phyloP scores from a whole-genome alignment of 2,888 invertebrate species.

The Pachliopta kotzebuea region DNA sequence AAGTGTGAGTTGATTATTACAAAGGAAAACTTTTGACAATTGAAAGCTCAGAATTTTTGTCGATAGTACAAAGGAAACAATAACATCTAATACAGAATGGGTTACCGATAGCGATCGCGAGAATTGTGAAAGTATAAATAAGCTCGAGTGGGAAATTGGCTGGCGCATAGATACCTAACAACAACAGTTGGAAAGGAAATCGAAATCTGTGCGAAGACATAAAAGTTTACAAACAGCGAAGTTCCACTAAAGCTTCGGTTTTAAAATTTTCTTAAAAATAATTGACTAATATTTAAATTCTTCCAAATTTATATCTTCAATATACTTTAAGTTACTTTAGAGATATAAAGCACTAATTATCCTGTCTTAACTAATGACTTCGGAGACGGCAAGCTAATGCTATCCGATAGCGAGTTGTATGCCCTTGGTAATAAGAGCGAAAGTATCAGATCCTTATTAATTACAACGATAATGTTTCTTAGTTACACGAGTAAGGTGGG shows the following conservation, averaged over 20 bases:
- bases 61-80: slow-evolving; percentile 16
- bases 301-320: background rate
- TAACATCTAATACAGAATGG: slow-evolving; percentile 7
- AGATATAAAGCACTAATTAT: background rate
- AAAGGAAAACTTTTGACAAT: slow-evolving; percentile 2
- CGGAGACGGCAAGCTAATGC: background rate
- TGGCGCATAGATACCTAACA: slow-evolving; percentile 44
- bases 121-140: slow-evolving; percentile 51
- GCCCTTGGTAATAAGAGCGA: background rate
- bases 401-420: background rate
- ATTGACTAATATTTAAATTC: too few relatives aligned
- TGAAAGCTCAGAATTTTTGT: slow-evolving; percentile 6
- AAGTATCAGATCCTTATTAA: background rate
- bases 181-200: slow-evolving; percentile 53
- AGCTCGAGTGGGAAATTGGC: slow-evolving; percentile 55
- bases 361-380: background rate
- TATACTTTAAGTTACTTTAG: background rate
- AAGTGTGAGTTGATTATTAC: background rate
- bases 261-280: too few relatives aligned
- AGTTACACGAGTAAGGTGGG: slow-evolving; percentile 21
- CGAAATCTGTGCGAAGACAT: slow-evolving; percentile 43
- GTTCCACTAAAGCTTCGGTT: too few relatives aligned
- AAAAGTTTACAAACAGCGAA: slow-evolving; percentile 36
- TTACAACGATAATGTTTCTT: background rate
- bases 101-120: slow-evolving; percentile 30